A percentile compares a stretch with the other conserved stretches of the same genome.
Evolutionary conservation across 2,888 invertebrate species (phyloP).

Genomic region (Parnassius orleans): DNA sequence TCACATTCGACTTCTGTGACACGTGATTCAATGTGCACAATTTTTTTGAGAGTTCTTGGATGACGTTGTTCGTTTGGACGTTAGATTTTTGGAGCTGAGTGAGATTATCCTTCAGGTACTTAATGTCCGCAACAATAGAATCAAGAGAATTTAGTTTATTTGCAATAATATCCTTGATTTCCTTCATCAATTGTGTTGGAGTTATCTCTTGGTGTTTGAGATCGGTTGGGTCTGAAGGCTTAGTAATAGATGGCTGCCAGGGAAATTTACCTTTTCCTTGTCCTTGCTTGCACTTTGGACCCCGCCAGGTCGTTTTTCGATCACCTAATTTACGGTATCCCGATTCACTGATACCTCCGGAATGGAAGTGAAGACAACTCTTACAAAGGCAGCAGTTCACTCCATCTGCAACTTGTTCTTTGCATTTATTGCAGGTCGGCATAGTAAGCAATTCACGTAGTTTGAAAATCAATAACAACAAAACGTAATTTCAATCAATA

Average conservation of each 20-base stretch:
- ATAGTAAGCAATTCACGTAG: not conserved
- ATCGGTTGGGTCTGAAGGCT: not conserved
- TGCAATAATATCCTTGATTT: not conserved
- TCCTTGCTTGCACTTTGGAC: slow-evolving; percentile 14
- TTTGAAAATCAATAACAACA: not conserved
- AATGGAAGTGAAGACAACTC: slow-evolving; percentile 5
- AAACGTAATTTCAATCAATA: no score
- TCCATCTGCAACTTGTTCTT: no score
- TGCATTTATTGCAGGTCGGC: no score
- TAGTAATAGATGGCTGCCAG: not conserved
- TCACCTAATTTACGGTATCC: slow-evolving; percentile 15
- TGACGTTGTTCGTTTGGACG: not conserved
- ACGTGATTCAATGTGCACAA: not conserved
- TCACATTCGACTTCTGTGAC: not conserved
- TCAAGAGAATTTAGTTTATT: not conserved
- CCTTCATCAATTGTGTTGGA: not conserved
- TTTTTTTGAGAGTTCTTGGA: not conserved
- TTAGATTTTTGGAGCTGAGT: not conserved
- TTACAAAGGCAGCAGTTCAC: slow-evolving; percentile 1
- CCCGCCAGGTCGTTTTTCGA: slow-evolving; percentile 10
- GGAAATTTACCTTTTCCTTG: not conserved
- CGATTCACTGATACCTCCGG: slow-evolving; percentile 13
- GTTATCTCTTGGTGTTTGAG: not conserved
- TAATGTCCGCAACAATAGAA: not conserved
- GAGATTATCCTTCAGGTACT: not conserved